Conservation (phyloP, 2,888 invertebrate species). For the Perizoma flavofasciatum region DNA sequence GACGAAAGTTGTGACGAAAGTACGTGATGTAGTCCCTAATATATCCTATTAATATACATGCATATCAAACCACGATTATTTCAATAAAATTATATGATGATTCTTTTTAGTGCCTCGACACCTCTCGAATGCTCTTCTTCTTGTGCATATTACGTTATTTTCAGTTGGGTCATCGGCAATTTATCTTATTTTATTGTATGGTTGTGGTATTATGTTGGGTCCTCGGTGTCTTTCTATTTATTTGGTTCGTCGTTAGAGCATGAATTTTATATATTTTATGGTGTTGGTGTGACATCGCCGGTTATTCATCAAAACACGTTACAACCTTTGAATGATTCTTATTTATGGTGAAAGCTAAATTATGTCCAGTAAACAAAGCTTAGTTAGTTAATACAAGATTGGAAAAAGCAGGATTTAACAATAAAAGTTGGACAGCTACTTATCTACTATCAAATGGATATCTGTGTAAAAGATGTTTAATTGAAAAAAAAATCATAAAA, state of each 20-base stretch:
- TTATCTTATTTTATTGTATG: conserved; percentile 53
- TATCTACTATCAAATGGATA: no score
- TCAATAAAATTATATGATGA: not conserved
- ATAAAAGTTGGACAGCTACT: no score
- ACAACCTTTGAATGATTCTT: conserved; percentile 36
- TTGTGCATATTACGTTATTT: conserved; percentile 63
- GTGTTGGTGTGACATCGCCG: conserved; percentile 81
- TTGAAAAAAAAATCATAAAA: no score
- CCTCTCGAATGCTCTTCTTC: conserved; percentile 60
- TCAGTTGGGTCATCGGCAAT: conserved; percentile 59
- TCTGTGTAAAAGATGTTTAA: no score
- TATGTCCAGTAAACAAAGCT: not conserved
- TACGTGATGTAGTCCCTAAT: no score
- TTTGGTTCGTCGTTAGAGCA: conserved; percentile 50
- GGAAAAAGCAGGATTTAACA: no score
- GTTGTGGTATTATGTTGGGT: conserved; percentile 59
- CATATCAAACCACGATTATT: no score
- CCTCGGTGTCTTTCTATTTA: conserved; percentile 38
- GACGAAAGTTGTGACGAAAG: no score
- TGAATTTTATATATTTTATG: conserved; percentile 55
- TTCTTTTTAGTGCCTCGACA: conserved; percentile 18
- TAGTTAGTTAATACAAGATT: not conserved
- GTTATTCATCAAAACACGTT: conserved; percentile 48
- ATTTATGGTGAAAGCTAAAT: not conserved
- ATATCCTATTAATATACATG: no score